Conservation (phyloP, 2,888 invertebrate genomes). For the Gari tellinella region DNA sequence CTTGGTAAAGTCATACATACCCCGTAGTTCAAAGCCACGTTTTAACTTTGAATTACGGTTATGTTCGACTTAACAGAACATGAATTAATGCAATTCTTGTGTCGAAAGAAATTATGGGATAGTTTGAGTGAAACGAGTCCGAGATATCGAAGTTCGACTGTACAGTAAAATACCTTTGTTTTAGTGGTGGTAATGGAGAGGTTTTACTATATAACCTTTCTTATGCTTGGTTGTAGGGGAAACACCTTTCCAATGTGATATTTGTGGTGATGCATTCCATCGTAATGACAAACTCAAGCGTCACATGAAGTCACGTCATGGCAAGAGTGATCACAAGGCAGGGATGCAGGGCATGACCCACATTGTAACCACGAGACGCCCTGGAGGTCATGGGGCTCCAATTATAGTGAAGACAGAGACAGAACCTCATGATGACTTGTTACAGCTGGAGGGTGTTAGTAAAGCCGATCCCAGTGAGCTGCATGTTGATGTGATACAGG, state of each 20-base stretch:
- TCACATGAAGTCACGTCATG: slow-evolving; percentile 57
- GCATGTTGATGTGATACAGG: slow-evolving; percentile 60
- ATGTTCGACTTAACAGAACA: no score
- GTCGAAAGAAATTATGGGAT: no score
- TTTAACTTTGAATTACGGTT: no score
- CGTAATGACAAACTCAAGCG: slow-evolving; percentile 60
- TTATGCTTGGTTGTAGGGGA: slow-evolving; percentile 36
- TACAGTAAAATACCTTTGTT: no score
- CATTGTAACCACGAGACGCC: slow-evolving; percentile 47
- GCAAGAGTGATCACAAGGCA: slow-evolving; percentile 18
- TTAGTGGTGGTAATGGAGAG: no score
- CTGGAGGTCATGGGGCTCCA: slow-evolving; percentile 29
- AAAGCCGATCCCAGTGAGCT: slow-evolving; percentile 41
- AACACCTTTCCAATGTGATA: slow-evolving; percentile 59
- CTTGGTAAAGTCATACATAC: no score
- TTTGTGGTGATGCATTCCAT: slow-evolving; percentile 61
- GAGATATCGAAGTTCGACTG: no score
- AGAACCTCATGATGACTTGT: slow-evolving; percentile 30
- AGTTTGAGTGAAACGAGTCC: no score
- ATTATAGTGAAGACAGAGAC: slow-evolving; percentile 52
- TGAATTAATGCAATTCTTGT: no score
- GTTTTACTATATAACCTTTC: neutral
- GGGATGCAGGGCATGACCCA: slow-evolving; percentile 20
- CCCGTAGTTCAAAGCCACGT: no score
- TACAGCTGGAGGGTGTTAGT: slow-evolving; percentile 16